A percentile compares a stretch with the other conserved stretches of the same genome.
phyloP scores from a whole-genome alignment of 2,888 invertebrate genomes.

The Morpho helenor region DNA sequence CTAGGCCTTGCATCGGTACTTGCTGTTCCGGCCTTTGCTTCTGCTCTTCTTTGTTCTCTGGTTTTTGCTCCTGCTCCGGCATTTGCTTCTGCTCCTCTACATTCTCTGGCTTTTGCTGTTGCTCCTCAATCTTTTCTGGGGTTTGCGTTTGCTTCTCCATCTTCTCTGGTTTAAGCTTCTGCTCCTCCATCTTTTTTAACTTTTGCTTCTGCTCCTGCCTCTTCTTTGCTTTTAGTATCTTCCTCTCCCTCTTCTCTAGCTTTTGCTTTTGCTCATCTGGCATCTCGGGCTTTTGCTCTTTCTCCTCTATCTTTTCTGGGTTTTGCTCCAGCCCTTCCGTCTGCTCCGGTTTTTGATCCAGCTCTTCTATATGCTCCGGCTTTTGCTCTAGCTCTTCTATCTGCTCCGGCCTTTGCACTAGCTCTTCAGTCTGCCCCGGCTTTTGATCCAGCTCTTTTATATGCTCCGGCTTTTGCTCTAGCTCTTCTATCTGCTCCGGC shows the following conservation, averaged over 20 bases:
- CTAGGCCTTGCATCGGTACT: conserved; percentile 27
- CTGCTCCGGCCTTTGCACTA: too few species aligned
- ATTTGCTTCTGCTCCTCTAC: background rate
- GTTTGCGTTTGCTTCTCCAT: conserved; percentile 25
- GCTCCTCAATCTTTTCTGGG: conserved; percentile 16
- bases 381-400: too few species aligned
- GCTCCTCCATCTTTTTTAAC: background rate
- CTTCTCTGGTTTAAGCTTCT: conserved; percentile 21
- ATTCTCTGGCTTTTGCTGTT: conserved; percentile 21
- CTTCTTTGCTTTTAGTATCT: too few species aligned
- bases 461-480: background rate
- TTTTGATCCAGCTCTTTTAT: conserved; percentile 5
- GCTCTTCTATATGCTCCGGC: background rate
- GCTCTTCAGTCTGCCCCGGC: too few species aligned
- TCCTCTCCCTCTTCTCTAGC: background rate
- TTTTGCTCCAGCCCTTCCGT: background rate
- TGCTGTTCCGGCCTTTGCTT: conserved; percentile 24
- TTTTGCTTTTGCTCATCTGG: background rate
- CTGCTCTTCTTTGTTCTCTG: background rate
- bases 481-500: too few species aligned
- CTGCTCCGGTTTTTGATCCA: too few species aligned
- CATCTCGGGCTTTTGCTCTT: conserved; percentile 22
- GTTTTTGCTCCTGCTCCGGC: conserved; percentile 27
- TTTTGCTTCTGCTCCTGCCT: background rate
- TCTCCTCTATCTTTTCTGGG: conserved; percentile 13